These are phyloP conservation scores for Sigmodon hispidus DNA, from an alignment of 2,113 vertebrate species.

Conservation along the genomic window DNA sequence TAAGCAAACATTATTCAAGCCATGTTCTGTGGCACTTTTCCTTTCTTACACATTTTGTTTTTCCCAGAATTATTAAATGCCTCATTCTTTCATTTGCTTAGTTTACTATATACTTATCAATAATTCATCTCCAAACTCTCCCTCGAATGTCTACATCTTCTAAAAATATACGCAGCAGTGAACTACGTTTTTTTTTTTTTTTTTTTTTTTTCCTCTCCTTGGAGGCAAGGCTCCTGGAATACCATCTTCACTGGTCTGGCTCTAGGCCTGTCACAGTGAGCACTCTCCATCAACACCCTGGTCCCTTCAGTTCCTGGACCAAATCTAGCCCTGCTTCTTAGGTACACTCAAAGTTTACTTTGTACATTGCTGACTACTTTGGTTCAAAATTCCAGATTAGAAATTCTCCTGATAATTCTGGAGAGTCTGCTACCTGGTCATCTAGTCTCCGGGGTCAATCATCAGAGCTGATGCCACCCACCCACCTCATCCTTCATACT, in stretches of 20 bases:
- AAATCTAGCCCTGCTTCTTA: neutral
- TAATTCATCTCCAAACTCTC: constrained; percentile 35
- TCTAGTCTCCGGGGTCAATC: neutral
- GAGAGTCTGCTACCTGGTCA: neutral
- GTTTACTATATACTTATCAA: constrained; percentile 42
- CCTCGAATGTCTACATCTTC: constrained; percentile 36
- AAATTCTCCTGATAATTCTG: neutral
- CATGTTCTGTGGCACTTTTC: neutral
- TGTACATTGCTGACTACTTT: neutral
- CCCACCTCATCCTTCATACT: neutral
- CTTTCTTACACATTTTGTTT: constrained; percentile 41
- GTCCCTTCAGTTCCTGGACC: neutral
- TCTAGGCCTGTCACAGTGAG: neutral
- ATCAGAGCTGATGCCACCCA: no score
- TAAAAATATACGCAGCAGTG: neutral
- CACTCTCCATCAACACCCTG: accelerated
- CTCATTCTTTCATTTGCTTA: constrained; percentile 34
- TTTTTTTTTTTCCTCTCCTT: neutral
- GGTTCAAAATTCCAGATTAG: neutral
- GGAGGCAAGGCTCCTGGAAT: neutral
- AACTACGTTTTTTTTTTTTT: neutral
- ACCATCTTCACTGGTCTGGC: neutral
- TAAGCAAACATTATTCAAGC: neutral
- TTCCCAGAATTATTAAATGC: constrained; percentile 15
- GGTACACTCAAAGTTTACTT: neutral